These are phyloP conservation scores for Chascanopsetta lugubris DNA, from an alignment of 2,113 vertebrate species.

Conservation along the genomic window DNA sequence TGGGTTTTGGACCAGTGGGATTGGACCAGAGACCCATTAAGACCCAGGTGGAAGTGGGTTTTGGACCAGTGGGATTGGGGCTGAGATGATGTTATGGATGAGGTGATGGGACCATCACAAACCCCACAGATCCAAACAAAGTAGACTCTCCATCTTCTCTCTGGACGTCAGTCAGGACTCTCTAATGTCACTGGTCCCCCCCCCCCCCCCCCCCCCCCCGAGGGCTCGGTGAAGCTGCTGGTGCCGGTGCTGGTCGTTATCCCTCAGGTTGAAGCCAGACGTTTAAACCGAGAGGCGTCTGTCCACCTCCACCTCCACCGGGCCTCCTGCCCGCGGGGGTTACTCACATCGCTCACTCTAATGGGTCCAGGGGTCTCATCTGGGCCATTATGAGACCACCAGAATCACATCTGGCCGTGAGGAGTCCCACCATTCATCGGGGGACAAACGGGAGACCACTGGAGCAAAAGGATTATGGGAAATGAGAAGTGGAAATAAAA, in stretches of 20 bases:
- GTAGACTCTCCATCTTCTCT: constrained; percentile 2
- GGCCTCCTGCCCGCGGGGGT: constrained; percentile 37
- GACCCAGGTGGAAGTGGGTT: too few relatives aligned
- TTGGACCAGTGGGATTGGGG: too few relatives aligned
- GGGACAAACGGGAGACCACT: constrained; percentile 24
- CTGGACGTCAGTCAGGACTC: constrained; percentile 32
- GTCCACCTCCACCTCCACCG: constrained; percentile 51
- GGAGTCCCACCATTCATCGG: constrained; percentile 8
- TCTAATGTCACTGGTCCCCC: constrained; percentile 30
- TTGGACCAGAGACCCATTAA: too few relatives aligned
- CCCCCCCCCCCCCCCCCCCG: constrained; percentile 21
- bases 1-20: too few relatives aligned
- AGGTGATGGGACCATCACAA: constrained; percentile 15
- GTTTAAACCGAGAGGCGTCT: constrained; percentile 11
- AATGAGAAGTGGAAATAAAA: constrained; percentile 2
- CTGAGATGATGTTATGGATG: too few relatives aligned
- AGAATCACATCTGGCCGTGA: constrained; percentile 31
- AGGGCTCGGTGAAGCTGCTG: constrained; percentile 16
- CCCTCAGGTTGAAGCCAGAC: constrained; percentile 7
- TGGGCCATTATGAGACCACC: constrained; percentile 41
- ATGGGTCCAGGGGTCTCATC: constrained; percentile 45
- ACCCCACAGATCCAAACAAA: constrained; percentile 27
- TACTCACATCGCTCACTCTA: constrained; percentile 39
- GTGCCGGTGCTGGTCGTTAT: constrained; percentile 32
- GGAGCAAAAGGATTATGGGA: background rate